phyloP scores from a whole-genome alignment of 2,797 vertebrate genomes.

The Enteromius trimaculatus region DNA sequence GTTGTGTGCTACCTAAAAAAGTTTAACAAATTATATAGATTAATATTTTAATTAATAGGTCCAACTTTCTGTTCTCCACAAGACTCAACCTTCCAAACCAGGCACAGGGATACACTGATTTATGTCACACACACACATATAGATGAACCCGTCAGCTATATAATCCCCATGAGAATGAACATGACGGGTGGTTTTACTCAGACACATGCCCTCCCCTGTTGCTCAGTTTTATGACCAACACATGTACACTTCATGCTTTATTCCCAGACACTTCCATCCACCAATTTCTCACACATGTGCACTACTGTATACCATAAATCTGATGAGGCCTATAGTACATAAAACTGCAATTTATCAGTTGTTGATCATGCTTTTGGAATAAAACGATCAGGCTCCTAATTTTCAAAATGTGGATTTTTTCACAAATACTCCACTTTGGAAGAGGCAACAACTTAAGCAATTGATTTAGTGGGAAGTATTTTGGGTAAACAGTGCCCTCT shows the following conservation, averaged over 20 bases:
- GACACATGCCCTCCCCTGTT: conserved; percentile 3
- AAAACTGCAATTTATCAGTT: background rate
- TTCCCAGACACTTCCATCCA: background rate
- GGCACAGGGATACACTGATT: background rate
- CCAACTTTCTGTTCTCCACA: background rate
- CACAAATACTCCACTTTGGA: background rate
- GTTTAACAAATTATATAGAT: background rate
- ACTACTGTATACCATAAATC: conserved; percentile 11
- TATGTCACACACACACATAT: conserved; percentile 22
- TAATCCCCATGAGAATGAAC: conserved; percentile 21
- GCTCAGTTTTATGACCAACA: conserved; percentile 28
- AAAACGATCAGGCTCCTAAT: background rate
- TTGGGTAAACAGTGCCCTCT: conserved; percentile 31
- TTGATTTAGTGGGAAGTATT: background rate
- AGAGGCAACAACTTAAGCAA: background rate
- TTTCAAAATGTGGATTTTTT: background rate
- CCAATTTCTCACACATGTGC: background rate
- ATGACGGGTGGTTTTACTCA: background rate
- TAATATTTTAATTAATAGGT: background rate
- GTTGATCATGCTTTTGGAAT: background rate
- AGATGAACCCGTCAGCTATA: conserved; percentile 7
- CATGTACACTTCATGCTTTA: conserved; percentile 21
- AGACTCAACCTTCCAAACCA: background rate
- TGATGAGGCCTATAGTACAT: background rate
- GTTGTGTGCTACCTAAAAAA: background rate